A percentile compares a stretch with the other conserved stretches of the same genome.
Conservation (phyloP, 2,888 invertebrate species). For the Acronicta psi region DNA sequence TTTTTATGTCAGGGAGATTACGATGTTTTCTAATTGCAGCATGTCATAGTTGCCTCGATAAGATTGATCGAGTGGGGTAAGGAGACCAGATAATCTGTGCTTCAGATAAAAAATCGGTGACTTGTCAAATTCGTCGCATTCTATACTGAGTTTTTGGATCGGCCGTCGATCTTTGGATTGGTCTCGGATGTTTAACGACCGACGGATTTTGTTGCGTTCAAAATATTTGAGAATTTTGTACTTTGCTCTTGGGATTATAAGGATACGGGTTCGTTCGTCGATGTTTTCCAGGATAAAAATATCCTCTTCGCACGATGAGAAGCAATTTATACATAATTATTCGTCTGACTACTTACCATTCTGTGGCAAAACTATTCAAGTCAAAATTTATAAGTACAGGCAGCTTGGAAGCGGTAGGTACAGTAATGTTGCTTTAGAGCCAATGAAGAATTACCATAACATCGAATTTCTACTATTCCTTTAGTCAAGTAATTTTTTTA, state of each 20-base stretch:
- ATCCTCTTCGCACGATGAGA: no score
- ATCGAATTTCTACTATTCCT: no score
- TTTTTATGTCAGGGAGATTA: constrained; percentile 29
- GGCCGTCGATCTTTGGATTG: constrained; percentile 69
- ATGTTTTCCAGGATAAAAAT: no score
- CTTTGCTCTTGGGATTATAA: constrained; percentile 20
- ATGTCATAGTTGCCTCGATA: constrained; percentile 80
- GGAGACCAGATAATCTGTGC: constrained; percentile 85
- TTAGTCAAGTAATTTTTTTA: no score
- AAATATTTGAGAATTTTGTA: constrained; percentile 35
- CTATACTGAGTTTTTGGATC: constrained; percentile 72
- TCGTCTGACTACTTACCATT: no score
- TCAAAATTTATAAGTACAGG: no score
- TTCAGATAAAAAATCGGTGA: constrained; percentile 85
- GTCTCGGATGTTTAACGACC: constrained; percentile 67
- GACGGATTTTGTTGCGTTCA: constrained; percentile 53
- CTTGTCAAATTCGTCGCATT: constrained; percentile 89
- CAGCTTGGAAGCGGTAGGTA: no score
- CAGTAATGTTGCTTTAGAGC: no score
- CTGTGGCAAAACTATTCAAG: no score
- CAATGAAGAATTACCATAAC: no score
- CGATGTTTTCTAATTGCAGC: constrained; percentile 55
- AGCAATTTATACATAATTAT: no score
- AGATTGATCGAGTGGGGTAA: constrained; percentile 89
- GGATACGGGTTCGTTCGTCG: not conserved